Percentiles rank a stretch among this genome's conserved stretches.
Conservation (phyloP, 2,797 vertebrate species). For the Todus mexicanus region DNA sequence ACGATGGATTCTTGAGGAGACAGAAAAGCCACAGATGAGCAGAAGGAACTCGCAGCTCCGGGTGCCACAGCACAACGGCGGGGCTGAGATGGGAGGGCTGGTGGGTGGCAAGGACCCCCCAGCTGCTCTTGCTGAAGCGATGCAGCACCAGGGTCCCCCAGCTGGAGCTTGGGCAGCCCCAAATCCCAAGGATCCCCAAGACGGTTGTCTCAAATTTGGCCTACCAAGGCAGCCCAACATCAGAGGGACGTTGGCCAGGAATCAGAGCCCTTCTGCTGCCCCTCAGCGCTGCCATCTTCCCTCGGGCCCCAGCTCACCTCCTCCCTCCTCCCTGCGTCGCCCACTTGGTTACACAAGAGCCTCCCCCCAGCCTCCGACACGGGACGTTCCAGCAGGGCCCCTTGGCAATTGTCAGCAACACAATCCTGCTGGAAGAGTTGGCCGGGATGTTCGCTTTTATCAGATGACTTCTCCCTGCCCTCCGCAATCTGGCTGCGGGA, state of each 20-base stretch:
- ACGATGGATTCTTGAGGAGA: constrained; percentile 73
- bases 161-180: rapidly evolving
- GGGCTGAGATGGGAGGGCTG: rapidly evolving
- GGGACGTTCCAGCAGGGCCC: constrained; percentile 6
- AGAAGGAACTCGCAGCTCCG: not conserved
- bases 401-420: not conserved
- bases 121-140: rapidly evolving
- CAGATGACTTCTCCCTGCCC: constrained; percentile 58
- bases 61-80: rapidly evolving
- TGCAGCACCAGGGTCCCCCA: not conserved
- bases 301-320: not conserved
- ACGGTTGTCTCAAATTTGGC: not conserved
- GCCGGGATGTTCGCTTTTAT: constrained; percentile 18
- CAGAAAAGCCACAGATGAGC: not conserved
- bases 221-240: not conserved
- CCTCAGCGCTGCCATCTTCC: not conserved
- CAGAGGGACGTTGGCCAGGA: not conserved
- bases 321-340: not conserved
- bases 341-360: not conserved
- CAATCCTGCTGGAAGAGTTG: not conserved
- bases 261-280: not conserved
- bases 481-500: constrained; percentile 5
- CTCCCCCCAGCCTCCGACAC: not conserved
- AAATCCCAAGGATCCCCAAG: not conserved
- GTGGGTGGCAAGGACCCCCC: rapidly evolving